phyloP scores from a whole-genome alignment of 2,797 vertebrate species.

The Siniperca scherzeri region DNA sequence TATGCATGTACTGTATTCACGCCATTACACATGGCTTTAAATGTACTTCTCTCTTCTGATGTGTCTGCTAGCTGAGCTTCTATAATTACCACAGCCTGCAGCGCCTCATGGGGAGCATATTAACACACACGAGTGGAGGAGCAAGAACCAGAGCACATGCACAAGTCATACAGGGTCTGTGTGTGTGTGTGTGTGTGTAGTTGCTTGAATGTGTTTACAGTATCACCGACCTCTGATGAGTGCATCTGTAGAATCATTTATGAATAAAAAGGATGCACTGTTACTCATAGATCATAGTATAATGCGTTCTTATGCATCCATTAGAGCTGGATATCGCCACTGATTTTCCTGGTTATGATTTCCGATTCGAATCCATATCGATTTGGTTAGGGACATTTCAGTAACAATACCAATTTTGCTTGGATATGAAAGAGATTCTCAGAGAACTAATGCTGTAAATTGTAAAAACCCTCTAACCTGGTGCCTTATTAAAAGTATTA shows the following conservation, averaged over 20 bases:
- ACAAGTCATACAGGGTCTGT: constrained; percentile 48
- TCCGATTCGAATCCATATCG: too few species aligned
- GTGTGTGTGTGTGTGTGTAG: not conserved
- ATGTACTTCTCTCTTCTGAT: constrained; percentile 69
- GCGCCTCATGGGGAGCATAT: constrained; percentile 85
- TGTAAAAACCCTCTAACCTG: too few species aligned
- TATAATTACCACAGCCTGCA: constrained; percentile 87
- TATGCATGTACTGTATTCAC: constrained; percentile 37
- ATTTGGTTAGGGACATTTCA: too few species aligned
- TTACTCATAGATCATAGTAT: constrained; percentile 19
- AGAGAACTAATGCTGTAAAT: too few species aligned
- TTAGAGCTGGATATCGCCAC: too few species aligned
- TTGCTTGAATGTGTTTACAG: constrained; percentile 18
- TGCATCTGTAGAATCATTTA: constrained; percentile 28
- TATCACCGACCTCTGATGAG: constrained; percentile 34
- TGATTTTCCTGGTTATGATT: too few species aligned
- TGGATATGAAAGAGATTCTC: too few species aligned
- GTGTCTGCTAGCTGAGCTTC: constrained; percentile 74
- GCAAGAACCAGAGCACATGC: constrained; percentile 61
- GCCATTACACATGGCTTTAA: constrained; percentile 59
- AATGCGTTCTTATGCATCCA: not conserved
- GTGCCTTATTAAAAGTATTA: too few species aligned
- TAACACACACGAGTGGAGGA: constrained; percentile 87
- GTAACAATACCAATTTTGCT: too few species aligned
- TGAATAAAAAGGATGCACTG: constrained; percentile 17